Evolutionary conservation across 2,888 invertebrate genomes (phyloP), one percentile per base, ranked within the genome.

Genomic region (Caenorhabditis sp.): DNA sequence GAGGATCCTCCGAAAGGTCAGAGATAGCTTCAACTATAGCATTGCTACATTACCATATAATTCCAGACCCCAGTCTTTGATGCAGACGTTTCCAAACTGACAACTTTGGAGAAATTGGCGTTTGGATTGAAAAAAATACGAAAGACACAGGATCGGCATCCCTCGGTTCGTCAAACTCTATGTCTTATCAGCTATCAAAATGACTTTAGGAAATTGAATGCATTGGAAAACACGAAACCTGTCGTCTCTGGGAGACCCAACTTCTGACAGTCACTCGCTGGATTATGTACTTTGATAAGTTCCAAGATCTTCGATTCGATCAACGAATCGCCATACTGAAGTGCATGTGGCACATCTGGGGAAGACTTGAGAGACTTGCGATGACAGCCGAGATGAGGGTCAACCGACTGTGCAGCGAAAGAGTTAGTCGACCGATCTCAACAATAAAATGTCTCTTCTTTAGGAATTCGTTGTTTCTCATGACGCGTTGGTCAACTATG

Each of bases 241-340:
- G 50, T 4, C 26, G 15, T 8, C n/a, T 69, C 1, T 77, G 77
- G 77, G 68, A 77, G 26, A 11, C 32, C n/a, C 62, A 69, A 24
- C 32, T 77, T 22, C 51, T 62, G 6, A 55, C 28, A 4, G 24
- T 53, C 3, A 56, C 77, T n/a, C 40, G 56, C 6, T 77, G 68
- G 68, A 62, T 77, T 11, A 62, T 61, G 53, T 77, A 77, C 9
- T 77, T 68, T 35, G 68, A 77, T 56, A 68, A 62, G 35, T 77
- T 77, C 35, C 61, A 51, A 20, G 55, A 55, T 35, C 47, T 77
- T 24, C 62, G 68, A 0, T 56, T 61, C n/a, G 22, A 62, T 47
- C 61, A 68, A 6, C 53, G 69, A 26, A 47, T 77, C 15, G 44
- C 40, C 11, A 68, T 68, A n/a, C 8, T 77, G 13, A 68, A 77